phyloP scores from a whole-genome alignment of 2,888 invertebrate species.

The Shargacucullia verbasci region DNA sequence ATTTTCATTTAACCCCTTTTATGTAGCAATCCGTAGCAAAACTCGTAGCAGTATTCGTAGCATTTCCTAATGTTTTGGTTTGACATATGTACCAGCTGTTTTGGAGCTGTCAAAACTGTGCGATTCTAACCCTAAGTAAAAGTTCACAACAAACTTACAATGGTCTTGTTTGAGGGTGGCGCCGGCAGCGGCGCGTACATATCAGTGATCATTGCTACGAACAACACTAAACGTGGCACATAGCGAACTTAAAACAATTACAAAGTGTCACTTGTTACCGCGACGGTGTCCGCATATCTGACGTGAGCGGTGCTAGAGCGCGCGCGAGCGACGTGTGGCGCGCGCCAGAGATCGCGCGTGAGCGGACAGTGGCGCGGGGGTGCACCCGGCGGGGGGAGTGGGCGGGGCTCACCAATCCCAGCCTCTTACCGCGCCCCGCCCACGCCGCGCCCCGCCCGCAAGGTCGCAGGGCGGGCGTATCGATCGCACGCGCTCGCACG shows the following conservation, averaged over 20 bases:
- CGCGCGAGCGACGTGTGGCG: slow-evolving; percentile 61
- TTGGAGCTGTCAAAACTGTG: slow-evolving; percentile 48
- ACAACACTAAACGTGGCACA: slow-evolving; percentile 71
- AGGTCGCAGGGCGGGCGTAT: slow-evolving; percentile 83
- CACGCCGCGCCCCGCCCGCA: slow-evolving; percentile 82
- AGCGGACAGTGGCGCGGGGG: slow-evolving; percentile 52
- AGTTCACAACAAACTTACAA: slow-evolving; percentile 75
- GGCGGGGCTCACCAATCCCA: slow-evolving; percentile 80
- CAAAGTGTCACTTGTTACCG: slow-evolving; percentile 57
- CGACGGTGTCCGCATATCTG: slow-evolving; percentile 63
- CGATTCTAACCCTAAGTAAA: slow-evolving; percentile 40
- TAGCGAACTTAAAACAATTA: slow-evolving; percentile 55
- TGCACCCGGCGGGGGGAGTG: slow-evolving; percentile 62
- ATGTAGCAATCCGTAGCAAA: slow-evolving; percentile 2
- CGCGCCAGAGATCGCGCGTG: slow-evolving; percentile 46
- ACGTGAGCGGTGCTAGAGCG: slow-evolving; percentile 60
- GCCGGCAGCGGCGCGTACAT: slow-evolving; percentile 86
- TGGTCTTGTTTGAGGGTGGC: slow-evolving; percentile 77
- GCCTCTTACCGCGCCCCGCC: slow-evolving; percentile 84
- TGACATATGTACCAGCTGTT: slow-evolving; percentile 47
- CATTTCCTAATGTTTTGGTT: slow-evolving; percentile 9
- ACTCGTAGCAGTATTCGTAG: background rate
- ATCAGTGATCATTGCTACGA: slow-evolving; percentile 83
- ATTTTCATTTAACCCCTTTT: background rate
- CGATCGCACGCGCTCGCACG: slow-evolving; percentile 84